Evolutionary conservation across 2,113 vertebrate species (phyloP).

Genomic region (Oceanites oceanicus): DNA sequence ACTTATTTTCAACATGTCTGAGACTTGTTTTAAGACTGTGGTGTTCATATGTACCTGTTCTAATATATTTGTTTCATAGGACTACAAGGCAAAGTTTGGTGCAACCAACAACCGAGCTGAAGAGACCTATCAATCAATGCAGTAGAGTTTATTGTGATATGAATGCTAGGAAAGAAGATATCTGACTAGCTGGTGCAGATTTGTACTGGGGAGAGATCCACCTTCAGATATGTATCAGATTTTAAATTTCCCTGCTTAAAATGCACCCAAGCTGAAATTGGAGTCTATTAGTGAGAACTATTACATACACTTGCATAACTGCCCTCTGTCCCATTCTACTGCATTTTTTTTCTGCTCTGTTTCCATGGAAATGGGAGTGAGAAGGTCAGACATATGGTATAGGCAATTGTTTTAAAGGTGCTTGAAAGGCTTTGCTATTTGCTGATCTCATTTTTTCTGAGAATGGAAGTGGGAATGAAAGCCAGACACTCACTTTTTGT

Average conservation of each 20-base stretch:
- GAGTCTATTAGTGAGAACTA: background rate
- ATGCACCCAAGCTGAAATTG: background rate
- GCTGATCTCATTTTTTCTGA: background rate
- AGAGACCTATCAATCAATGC: background rate
- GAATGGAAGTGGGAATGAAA: background rate
- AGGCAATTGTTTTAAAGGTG: slow-evolving; percentile 1
- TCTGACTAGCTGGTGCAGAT: background rate
- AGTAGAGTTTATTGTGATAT: background rate
- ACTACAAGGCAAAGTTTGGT: background rate
- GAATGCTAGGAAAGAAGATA: background rate
- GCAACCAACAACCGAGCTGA: background rate
- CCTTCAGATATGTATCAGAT: background rate
- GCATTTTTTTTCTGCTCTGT: background rate
- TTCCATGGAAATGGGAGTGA: slow-evolving; percentile 19
- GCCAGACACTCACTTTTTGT: background rate
- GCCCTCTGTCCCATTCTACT: background rate
- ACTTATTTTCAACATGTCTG: background rate
- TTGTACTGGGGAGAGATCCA: background rate
- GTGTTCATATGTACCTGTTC: background rate
- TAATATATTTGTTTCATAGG: background rate
- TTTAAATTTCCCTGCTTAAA: background rate
- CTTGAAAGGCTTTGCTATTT: background rate
- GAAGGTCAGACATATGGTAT: background rate
- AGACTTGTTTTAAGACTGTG: background rate
- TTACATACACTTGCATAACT: background rate